Conservation (phyloP, 2,888 invertebrate genomes). For the Aleiodes alternator region DNA sequence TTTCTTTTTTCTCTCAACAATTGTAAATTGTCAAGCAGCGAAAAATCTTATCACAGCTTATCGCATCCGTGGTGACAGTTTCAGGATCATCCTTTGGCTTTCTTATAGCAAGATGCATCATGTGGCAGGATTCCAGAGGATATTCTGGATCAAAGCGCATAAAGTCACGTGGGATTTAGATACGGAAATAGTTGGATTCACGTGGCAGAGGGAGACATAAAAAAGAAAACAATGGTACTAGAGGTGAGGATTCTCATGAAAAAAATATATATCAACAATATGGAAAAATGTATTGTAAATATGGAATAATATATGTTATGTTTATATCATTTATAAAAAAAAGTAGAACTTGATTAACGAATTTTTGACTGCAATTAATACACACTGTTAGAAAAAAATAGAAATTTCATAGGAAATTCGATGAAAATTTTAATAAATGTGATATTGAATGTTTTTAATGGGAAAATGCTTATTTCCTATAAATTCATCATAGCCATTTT, state of each 20-base stretch:
- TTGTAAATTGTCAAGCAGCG: conserved; percentile 5
- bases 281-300: too few relatives aligned
- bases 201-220: background rate
- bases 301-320: too few relatives aligned
- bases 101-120: conserved; percentile 2
- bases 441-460: too few relatives aligned
- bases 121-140: conserved; percentile 8
- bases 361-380: too few relatives aligned
- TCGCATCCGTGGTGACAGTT: background rate
- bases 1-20: background rate
- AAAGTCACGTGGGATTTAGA: conserved; percentile 28
- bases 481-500: too few relatives aligned
- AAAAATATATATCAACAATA: too few relatives aligned
- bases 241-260: background rate
- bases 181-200: conserved; percentile 20
- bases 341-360: too few relatives aligned
- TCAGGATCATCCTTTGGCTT: background rate
- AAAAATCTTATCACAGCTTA: background rate
- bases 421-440: too few relatives aligned
- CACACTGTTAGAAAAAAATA: too few relatives aligned
- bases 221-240: background rate
- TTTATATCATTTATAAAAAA: too few relatives aligned
- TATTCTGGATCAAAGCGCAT: conserved; percentile 28
- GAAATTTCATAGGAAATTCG: too few relatives aligned
- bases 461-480: too few relatives aligned